Base-by-base conservation (phyloP, 1,140 invertebrate species). In the Drosophila tani region DNA sequence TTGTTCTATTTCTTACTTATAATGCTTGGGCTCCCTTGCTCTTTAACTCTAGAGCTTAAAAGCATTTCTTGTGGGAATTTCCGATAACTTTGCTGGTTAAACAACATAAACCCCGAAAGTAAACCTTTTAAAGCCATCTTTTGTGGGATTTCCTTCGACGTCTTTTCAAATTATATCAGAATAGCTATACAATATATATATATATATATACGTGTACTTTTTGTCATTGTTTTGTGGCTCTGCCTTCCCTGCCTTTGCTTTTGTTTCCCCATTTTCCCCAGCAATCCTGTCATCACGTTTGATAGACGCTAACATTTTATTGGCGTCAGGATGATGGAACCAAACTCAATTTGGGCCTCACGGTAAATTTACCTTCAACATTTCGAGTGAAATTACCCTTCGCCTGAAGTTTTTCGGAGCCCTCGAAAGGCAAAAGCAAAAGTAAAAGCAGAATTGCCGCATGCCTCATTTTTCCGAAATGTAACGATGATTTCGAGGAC, bases 281-380 rank as follows among this genome's bases (percentile, higher is more conserved):
- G 53, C 53, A 56, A 56, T 56, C 35, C 53, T 56, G 53, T 56
- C 53, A 56, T 56, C 53, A 56, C 53, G 53, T 56, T 56, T 56
- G 53, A 56, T 56, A 56, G 53, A 56, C 53, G 53, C 53, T 56
- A 56, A 56, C 53, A 56, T 56, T 56, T 56, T 56, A 56, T 56
- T 56, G 53, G 35, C 53, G 19, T 56, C 53, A 56, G 53, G 35
- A 40, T 56, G 53, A 56, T 56, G 53, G 53, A 56, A 41, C 35
- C 53, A 56, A 56, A 56, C 53, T 56, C 53, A 56, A 56, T 56
- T 56, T 56, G n/a, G 21, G 53, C 5, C 53, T 56, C 35, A 56
- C 35, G 35, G 53, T 56, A 56, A 40, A 56, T 56, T 56, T 56
- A 56, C 53, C 53, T 56, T 56, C 35, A 56, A 24, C 53, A 56